A percentile compares a stretch with the other conserved stretches of the same genome.
Conservation (phyloP, 2,797 vertebrate species). For the Anabas testudineus region DNA sequence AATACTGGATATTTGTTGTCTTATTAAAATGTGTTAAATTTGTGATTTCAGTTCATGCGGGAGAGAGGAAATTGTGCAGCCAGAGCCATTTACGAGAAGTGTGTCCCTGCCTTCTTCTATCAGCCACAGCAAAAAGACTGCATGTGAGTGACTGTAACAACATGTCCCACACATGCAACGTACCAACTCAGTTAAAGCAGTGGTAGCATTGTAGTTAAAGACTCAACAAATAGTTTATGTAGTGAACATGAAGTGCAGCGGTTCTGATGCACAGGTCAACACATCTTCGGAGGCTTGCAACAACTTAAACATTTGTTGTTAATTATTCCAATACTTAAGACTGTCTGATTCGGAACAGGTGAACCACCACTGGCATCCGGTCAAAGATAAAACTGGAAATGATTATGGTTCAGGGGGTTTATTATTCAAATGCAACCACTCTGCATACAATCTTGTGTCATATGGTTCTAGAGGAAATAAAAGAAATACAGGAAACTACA, state of each 20-base stretch:
- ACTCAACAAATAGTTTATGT: conserved; percentile 11
- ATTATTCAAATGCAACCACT: no score
- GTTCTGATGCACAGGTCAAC: background rate
- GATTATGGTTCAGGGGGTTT: no score
- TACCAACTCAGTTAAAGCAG: background rate
- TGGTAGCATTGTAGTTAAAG: conserved; percentile 40
- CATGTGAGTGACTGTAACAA: conserved; percentile 81
- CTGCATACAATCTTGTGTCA: no score
- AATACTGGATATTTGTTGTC: background rate
- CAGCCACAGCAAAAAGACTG: conserved; percentile 87
- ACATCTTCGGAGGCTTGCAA: background rate
- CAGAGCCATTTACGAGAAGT: conserved; percentile 88
- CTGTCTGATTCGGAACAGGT: no score
- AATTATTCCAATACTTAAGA: background rate
- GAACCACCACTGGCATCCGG: no score
- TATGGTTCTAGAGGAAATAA: no score
- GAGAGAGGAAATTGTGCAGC: conserved; percentile 84
- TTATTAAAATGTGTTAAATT: background rate
- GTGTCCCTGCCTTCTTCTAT: conserved; percentile 90
- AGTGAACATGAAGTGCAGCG: conserved; percentile 20
- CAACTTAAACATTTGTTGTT: background rate
- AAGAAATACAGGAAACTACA: no score
- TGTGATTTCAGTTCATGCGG: conserved; percentile 88
- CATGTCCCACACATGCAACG: conserved; percentile 3
- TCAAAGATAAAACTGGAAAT: no score